Base-by-base conservation (phyloP, 2,888 invertebrate species). In the Cerastoderma edule region DNA sequence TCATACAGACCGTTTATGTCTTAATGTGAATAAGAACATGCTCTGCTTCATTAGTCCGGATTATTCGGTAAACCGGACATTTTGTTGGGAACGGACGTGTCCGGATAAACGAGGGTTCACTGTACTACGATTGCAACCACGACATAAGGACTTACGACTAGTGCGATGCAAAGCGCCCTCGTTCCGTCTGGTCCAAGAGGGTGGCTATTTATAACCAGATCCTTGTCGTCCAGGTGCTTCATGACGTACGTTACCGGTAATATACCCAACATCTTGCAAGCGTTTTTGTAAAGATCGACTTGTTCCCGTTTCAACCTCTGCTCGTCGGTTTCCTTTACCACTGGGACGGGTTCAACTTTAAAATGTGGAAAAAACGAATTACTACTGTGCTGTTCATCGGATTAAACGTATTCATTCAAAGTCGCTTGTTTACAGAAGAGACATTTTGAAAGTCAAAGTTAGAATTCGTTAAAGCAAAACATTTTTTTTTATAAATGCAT, bases 81-180 rank as follows among this genome's bases (percentile, higher is more conserved):
- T n/a, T n/a, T n/a, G n/a, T n/a, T n/a, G n/a, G n/a, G n/a, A n/a
- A n/a, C n/a, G n/a, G n/a, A n/a, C n/a, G n/a, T n/a, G n/a, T n/a
- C n/a, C n/a, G n/a, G n/a, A n/a, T n/a, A n/a, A n/a, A n/a, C n/a
- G n/a, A n/a, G n/a, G n/a, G n/a, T n/a, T n/a, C n/a, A n/a, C n/a
- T n/a, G n/a, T n/a, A n/a, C n/a, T n/a, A n/a, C n/a, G n/a, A n/a
- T n/a, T n/a, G n/a, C n/a, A n/a, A n/a, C n/a, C n/a, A n/a, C n/a
- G n/a, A n/a, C n/a, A n/a, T 39, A 39, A 39, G 16, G 35, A 60
- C 87, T 79, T 75, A 88, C 89, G 68, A 88, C 86, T 30, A 89
- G 68, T 10, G 88, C 87, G 48, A 87, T 82, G 33, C 88, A 88
- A 24, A 88, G 63, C n/a, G 90, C 90, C 44, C 80, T 78, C 8